These are phyloP conservation scores for Hiodon alosoides DNA, from an alignment of 2,113 vertebrate genomes.

Conservation along the genomic window DNA sequence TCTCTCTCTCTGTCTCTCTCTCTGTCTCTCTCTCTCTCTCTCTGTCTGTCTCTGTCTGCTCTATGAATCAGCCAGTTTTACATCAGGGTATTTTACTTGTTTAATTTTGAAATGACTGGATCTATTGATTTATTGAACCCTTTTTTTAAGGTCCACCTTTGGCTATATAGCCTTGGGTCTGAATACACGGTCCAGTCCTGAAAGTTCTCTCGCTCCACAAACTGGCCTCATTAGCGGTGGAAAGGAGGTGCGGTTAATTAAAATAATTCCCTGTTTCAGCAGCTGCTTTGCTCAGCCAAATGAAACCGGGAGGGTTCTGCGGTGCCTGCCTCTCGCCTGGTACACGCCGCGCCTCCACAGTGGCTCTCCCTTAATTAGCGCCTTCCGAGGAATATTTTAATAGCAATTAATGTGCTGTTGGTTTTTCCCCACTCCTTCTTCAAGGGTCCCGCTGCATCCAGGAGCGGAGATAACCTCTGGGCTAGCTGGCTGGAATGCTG, in stretches of 20 bases:
- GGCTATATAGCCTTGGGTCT: too few species aligned
- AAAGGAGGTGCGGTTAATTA: constrained; percentile 55
- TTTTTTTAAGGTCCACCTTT: too few species aligned
- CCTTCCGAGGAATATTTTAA: constrained; percentile 47
- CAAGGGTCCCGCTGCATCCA: constrained; percentile 16
- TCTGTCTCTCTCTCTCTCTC: background rate
- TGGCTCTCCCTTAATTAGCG: constrained; percentile 37
- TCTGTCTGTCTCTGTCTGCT: background rate
- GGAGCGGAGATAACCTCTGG: constrained; percentile 15
- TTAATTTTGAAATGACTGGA: too few species aligned
- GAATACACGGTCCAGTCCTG: too few species aligned
- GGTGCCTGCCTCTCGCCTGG: constrained; percentile 30
- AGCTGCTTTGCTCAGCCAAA: constrained; percentile 55
- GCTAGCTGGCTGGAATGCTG: background rate
- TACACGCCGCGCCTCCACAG: constrained; percentile 14
- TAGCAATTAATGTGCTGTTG: constrained; percentile 38
- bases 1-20: background rate
- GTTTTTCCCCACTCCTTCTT: constrained; percentile 29
- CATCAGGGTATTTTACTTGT: too few species aligned
- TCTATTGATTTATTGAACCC: too few species aligned
- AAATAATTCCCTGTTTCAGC: constrained; percentile 54
- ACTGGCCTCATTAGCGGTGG: constrained; percentile 57
- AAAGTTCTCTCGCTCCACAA: constrained; percentile 27
- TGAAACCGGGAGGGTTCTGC: constrained; percentile 46
- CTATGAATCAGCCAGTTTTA: too few species aligned